phyloP scores from a whole-genome alignment of 2,888 invertebrate species.

The Drosophila subquinaria region DNA sequence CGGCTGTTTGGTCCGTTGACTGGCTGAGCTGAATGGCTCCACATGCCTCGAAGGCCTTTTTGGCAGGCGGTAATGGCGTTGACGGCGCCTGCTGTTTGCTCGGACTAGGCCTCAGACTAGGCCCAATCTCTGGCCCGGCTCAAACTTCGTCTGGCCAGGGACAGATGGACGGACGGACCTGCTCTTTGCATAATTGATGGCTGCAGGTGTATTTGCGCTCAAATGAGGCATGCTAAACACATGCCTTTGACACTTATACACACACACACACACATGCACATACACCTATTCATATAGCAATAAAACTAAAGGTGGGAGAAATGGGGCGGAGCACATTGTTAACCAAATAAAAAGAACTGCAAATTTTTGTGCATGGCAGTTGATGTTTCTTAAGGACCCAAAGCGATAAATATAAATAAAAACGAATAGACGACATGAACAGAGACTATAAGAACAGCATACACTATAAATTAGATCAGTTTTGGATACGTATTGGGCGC shows the following conservation, averaged over 20 bases:
- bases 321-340: constrained; percentile 36
- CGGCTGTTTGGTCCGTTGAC: constrained; percentile 16
- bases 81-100: constrained; percentile 41
- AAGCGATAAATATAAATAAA: constrained; percentile 59
- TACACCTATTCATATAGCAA: constrained; percentile 46
- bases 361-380: constrained; percentile 46
- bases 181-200: constrained; percentile 81
- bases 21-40: constrained; percentile 43
- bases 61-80: constrained; percentile 29
- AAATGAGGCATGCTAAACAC: constrained; percentile 80
- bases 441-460: constrained; percentile 9
- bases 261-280: constrained; percentile 19
- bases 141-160: constrained; percentile 16
- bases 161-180: constrained; percentile 43
- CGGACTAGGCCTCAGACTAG: neutral
- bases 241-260: constrained; percentile 78
- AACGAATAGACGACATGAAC: constrained; percentile 47
- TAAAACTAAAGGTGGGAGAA: constrained; percentile 44
- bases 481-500: neutral
- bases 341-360: constrained; percentile 53
- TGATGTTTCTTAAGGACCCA: constrained; percentile 36
- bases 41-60: constrained; percentile 33
- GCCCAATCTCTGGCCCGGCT: constrained; percentile 21
- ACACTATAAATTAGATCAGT: constrained; percentile 30
- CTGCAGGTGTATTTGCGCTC: constrained; percentile 81